Percentiles rank a stretch among this genome's conserved stretches.
phyloP scores from a whole-genome alignment of 2,797 vertebrate genomes.

The Oreochromis grahami region DNA sequence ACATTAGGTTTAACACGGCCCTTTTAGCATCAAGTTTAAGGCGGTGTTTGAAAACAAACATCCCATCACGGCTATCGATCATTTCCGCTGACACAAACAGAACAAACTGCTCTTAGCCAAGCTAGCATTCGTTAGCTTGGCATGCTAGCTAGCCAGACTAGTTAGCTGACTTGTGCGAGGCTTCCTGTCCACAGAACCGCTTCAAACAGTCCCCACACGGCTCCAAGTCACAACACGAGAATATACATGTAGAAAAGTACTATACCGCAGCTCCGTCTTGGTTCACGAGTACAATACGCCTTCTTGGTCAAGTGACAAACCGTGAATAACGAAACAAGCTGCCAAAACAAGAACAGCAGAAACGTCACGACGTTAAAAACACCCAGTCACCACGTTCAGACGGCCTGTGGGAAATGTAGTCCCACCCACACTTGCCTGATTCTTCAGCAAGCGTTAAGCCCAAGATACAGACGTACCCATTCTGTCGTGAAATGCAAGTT shows the following conservation, averaged over 20 bases:
- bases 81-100: conserved; percentile 37
- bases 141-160: conserved; percentile 46
- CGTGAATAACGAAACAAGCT: conserved; percentile 74
- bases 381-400: neutral
- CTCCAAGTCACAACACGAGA: neutral
- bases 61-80: neutral
- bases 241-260: neutral
- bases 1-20: neutral
- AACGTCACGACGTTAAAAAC: conserved; percentile 35
- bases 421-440: neutral
- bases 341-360: conserved; percentile 72
- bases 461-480: neutral
- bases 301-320: conserved; percentile 40
- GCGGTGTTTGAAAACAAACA: neutral
- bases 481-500: neutral
- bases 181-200: neutral
- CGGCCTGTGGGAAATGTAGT: conserved; percentile 52
- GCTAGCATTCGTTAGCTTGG: conserved; percentile 47
- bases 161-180: conserved; percentile 42
- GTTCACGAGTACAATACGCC: neutral
- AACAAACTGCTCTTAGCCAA: conserved; percentile 28
- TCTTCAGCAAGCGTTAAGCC: neutral
- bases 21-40: neutral
- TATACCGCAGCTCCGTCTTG: conserved; percentile 31
- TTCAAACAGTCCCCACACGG: neutral